Conservation (phyloP, 92 coral and sea anemone species). For the Paramuricea clavata region DNA sequence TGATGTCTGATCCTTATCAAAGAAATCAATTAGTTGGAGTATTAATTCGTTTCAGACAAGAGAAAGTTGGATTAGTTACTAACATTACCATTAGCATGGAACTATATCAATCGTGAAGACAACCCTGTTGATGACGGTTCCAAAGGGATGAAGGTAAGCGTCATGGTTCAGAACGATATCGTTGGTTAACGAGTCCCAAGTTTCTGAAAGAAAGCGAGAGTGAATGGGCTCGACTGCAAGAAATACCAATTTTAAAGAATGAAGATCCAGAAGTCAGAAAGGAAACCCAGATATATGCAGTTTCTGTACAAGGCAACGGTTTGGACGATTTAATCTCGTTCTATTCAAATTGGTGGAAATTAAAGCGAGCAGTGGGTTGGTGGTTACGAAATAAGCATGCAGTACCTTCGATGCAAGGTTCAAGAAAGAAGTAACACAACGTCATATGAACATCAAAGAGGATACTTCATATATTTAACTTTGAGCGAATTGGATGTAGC, state of each 20-base stretch:
- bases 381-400: slow-evolving; percentile 63
- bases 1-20: slow-evolving; percentile 60
- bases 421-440: too few relatives aligned
- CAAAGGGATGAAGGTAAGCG: slow-evolving; percentile 58
- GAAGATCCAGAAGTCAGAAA: slow-evolving; percentile 72
- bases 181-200: slow-evolving; percentile 67
- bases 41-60: slow-evolving; percentile 59
- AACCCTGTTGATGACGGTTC: slow-evolving; percentile 71
- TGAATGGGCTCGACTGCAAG: slow-evolving; percentile 57
- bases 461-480: slow-evolving; percentile 18
- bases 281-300: slow-evolving; percentile 58
- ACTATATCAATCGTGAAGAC: slow-evolving; percentile 62
- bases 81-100: slow-evolving; percentile 57
- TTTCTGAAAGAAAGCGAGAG: slow-evolving; percentile 64
- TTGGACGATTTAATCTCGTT: slow-evolving; percentile 57
- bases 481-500: slow-evolving; percentile 54
- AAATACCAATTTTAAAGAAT: slow-evolving; percentile 45
- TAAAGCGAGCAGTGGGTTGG: slow-evolving; percentile 73
- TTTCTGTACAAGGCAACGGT: slow-evolving; percentile 13
- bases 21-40: slow-evolving; percentile 61
- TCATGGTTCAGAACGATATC: slow-evolving; percentile 56
- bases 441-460: not conserved
- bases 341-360: slow-evolving; percentile 72
- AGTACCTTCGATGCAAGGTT: not conserved
- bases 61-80: slow-evolving; percentile 50